These are phyloP conservation scores for Pollenia griseotomentosa DNA, from an alignment of 2,888 invertebrate species.

Conservation along the genomic window DNA sequence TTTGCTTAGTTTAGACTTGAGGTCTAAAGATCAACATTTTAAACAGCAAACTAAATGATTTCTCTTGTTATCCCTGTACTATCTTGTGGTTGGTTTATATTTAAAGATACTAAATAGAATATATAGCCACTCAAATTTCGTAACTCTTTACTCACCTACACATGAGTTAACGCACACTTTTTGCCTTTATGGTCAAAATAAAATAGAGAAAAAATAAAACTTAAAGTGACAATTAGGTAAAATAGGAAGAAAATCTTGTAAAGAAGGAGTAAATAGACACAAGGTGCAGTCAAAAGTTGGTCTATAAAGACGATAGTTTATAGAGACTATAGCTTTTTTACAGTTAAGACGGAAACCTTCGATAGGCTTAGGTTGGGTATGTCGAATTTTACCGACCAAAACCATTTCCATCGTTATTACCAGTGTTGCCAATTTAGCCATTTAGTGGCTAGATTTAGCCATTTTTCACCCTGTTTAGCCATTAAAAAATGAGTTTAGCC, in stretches of 20 bases:
- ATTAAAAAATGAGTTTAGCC: too few relatives aligned
- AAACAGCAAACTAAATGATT: constrained; percentile 72
- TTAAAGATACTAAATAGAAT: constrained; percentile 64
- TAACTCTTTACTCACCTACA: background rate
- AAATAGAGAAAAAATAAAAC: constrained; percentile 14
- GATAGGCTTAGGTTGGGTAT: too few relatives aligned
- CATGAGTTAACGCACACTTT: constrained; percentile 13
- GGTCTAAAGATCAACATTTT: constrained; percentile 71
- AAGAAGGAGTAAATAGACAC: too few relatives aligned
- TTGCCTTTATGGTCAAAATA: constrained; percentile 10
- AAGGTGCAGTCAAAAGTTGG: too few relatives aligned
- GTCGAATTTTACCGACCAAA: too few relatives aligned
- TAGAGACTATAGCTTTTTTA: too few relatives aligned
- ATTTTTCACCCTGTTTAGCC: too few relatives aligned
- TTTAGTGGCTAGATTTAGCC: too few relatives aligned
- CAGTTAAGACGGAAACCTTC: too few relatives aligned
- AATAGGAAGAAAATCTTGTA: background rate
- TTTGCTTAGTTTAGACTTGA: constrained; percentile 34
- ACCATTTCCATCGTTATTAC: too few relatives aligned
- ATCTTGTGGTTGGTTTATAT: constrained; percentile 69
- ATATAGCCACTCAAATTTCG: constrained; percentile 49
- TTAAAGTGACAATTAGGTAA: constrained; percentile 28
- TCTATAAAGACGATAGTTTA: too few relatives aligned
- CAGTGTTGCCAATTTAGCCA: too few relatives aligned
- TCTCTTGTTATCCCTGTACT: constrained; percentile 69